Base-by-base conservation (phyloP, 2,113 vertebrate genomes). In the Odontophorus gujanensis region DNA sequence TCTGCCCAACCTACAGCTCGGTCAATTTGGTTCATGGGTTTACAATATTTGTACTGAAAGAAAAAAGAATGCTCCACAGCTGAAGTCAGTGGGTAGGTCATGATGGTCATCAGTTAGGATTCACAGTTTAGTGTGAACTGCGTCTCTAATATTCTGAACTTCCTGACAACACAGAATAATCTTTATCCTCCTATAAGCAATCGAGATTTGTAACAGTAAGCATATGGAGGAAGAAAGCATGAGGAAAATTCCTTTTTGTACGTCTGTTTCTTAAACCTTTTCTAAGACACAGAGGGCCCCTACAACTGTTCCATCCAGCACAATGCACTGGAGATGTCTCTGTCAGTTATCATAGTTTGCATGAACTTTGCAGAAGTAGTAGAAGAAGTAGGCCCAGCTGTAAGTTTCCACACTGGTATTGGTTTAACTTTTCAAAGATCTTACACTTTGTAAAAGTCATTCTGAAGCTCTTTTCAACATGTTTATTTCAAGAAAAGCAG, bases 101-200 rank as follows among this genome's bases (percentile, higher is more conserved):
- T 6, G 7, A 30, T 17, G 36, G 62, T 63, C 77, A 77, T 3
- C 43, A 74, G 55, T 21, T 30, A 51, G 82, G 48, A 45, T 16
- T 47, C 13, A 58, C 7, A 58, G 15, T 8, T 38, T n/a, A n/a
- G 9, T 21, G 51, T 13, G 18, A 87, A 47, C 20, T 51, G 38
- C 55, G 59, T 26, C 25, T 18, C 57, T 25, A 58, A 5, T 58
- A 43, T 59, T 71, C 58, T 38, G 14, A 24, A 26, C 74, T 42
- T 53, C 55, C 71, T 68, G 72, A 19, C 16, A 69, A 40, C 75
- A 71, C 15, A 53, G 17, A 59, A n/a, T 50, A 45, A 28, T 5
- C 22, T 62, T 57, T 57, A 12, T 19, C 66, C 2, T 0, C 66
- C 2, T 0, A 43, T 55, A 1, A 68, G 32, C 61, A 86, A 4